phyloP scores from a whole-genome alignment of 2,888 invertebrate genomes.

The Eueremaeus valkanovi region DNA sequence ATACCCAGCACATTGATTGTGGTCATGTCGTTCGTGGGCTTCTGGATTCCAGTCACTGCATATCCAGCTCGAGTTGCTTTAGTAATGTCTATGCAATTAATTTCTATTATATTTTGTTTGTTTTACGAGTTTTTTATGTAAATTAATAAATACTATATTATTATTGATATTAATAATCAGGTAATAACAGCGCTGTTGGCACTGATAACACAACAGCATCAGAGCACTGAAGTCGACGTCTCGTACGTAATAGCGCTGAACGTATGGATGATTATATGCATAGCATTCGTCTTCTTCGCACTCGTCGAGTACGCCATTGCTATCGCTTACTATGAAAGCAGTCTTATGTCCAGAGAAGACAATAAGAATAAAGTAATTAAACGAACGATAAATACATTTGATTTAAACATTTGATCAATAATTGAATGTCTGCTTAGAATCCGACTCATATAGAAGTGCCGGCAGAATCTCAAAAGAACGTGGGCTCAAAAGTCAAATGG shows the following conservation, averaged over 20 bases:
- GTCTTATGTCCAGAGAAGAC: no score
- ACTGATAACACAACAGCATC: slow-evolving; percentile 47
- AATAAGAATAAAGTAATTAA: no score
- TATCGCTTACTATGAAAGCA: slow-evolving; percentile 32
- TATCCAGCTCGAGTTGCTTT: slow-evolving; percentile 46
- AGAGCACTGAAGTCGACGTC: slow-evolving; percentile 47
- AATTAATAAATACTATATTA: background rate
- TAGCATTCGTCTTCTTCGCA: slow-evolving; percentile 48
- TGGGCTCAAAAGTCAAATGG: no score
- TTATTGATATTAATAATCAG: slow-evolving; percentile 6
- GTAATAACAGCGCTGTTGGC: slow-evolving; percentile 72
- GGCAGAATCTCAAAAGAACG: no score
- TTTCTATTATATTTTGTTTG: no score
- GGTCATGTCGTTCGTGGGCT: slow-evolving; percentile 45
- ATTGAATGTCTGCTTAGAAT: no score
- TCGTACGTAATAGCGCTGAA: slow-evolving; percentile 50
- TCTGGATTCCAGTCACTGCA: slow-evolving; percentile 46
- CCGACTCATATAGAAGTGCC: no score
- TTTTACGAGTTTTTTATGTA: background rate
- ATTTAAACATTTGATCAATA: no score
- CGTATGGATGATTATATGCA: slow-evolving; percentile 49
- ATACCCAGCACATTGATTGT: slow-evolving; percentile 45
- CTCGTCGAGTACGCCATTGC: slow-evolving; percentile 48
- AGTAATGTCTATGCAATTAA: background rate
- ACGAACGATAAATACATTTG: no score